phyloP scores from a whole-genome alignment of 2,888 invertebrate genomes.

The Siphlonurus alternatus region DNA sequence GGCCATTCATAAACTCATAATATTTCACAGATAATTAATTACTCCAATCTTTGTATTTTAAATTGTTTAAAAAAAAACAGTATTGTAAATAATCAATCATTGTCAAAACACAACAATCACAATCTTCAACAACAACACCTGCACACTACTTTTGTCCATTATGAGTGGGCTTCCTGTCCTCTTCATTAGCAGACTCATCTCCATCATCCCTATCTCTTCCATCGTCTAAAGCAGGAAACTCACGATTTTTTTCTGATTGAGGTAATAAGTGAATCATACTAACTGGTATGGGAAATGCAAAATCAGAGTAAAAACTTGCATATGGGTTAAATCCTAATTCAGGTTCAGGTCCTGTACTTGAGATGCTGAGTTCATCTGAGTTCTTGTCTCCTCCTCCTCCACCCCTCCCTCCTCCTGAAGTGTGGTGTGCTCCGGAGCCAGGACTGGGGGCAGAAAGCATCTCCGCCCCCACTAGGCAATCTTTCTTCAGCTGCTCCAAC shows the following conservation, averaged over 20 bases:
- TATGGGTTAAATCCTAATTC: conserved; percentile 45
- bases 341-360: background rate
- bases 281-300: conserved; percentile 65
- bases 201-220: background rate
- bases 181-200: background rate
- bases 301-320: conserved; percentile 71
- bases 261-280: conserved; percentile 72
- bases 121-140: background rate
- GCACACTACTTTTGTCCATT: background rate
- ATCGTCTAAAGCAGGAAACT: conserved; percentile 15
- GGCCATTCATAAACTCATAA: too few species aligned
- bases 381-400: conserved; percentile 1
- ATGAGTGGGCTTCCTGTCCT: background rate
- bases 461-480: conserved; percentile 72
- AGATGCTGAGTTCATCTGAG: background rate
- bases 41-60: too few species aligned
- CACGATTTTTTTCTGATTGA: conserved; percentile 56
- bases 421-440: background rate
- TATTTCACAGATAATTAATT: too few species aligned
- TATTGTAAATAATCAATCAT: too few species aligned
- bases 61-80: too few species aligned
- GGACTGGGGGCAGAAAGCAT: conserved; percentile 25
- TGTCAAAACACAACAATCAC: background rate
- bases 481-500: conserved; percentile 70
- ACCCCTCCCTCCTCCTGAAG: conserved; percentile 3